These are phyloP conservation scores for Brachylomia viminalis DNA, from an alignment of 2,888 invertebrate species.

Conservation along the genomic window DNA sequence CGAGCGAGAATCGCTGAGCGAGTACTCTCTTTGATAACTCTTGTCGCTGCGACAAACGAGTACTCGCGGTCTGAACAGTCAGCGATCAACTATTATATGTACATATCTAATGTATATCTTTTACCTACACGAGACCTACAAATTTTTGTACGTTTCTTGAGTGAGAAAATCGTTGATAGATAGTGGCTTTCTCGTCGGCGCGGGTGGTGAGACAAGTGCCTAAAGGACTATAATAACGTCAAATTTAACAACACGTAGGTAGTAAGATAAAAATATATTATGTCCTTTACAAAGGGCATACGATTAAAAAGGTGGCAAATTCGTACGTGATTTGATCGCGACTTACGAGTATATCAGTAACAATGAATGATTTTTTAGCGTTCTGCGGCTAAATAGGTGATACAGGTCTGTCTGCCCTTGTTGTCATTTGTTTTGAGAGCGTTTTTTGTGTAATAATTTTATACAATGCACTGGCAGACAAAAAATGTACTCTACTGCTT, in stretches of 20 bases:
- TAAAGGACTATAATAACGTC: background rate
- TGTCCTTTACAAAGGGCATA: slow-evolving; percentile 42
- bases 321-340: slow-evolving; percentile 55
- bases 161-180: too few relatives aligned
- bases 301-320: slow-evolving; percentile 40
- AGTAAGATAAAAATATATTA: slow-evolving; percentile 38
- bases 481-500: background rate
- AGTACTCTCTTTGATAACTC: background rate
- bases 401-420: slow-evolving; percentile 13
- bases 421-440: slow-evolving; percentile 32
- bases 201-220: background rate
- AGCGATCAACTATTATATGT: background rate
- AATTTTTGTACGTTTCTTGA: background rate
- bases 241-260: slow-evolving; percentile 1
- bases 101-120: background rate
- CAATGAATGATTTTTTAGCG: slow-evolving; percentile 54
- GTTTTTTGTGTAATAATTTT: slow-evolving; percentile 22
- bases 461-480: background rate
- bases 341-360: slow-evolving; percentile 41
- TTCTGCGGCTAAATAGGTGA: slow-evolving; percentile 27
- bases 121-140: background rate
- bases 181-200: background rate
- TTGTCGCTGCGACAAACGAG: background rate
- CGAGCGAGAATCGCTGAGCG: background rate
- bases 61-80: background rate